These are phyloP conservation scores for Sarcophaga carnaria DNA, from an alignment of 2,888 invertebrate genomes.

Conservation along the genomic window DNA sequence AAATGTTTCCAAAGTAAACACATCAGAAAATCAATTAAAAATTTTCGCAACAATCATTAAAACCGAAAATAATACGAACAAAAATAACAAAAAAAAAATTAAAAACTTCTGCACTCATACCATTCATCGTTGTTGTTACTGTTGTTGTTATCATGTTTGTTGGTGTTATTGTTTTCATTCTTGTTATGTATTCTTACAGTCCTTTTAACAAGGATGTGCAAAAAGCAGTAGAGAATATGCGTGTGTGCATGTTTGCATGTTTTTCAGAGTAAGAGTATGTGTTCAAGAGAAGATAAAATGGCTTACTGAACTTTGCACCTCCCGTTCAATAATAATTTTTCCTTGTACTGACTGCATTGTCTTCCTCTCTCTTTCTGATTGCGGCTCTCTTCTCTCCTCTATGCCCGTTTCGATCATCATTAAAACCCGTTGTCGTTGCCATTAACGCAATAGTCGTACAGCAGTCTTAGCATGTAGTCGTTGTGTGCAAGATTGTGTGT, in stretches of 20 bases:
- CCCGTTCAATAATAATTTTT: constrained; percentile 60
- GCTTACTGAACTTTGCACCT: constrained; percentile 63
- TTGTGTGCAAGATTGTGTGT: background rate
- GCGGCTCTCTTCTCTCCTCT: too few relatives aligned
- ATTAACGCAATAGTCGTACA: background rate
- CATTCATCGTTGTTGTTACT: background rate
- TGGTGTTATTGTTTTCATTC: too few relatives aligned
- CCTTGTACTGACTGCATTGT: background rate
- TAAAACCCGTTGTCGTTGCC: background rate
- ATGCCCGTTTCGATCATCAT: constrained; percentile 2
- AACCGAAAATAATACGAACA: constrained; percentile 28
- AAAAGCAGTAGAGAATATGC: constrained; percentile 6
- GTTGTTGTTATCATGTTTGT: background rate
- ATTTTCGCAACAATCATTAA: constrained; percentile 52
- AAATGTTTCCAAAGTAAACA: constrained; percentile 27
- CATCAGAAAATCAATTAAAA: constrained; percentile 63
- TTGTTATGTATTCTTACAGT: background rate
- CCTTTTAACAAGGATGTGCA: constrained; percentile 42
- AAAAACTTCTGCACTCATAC: background rate
- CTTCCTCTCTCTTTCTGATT: too few relatives aligned
- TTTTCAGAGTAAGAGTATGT: constrained; percentile 3
- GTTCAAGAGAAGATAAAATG: constrained; percentile 50
- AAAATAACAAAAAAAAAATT: constrained; percentile 18
- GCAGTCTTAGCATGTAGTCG: background rate
- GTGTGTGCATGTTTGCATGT: background rate